These are phyloP conservation scores for Artemia sinica DNA, from an alignment of 2,888 invertebrate species.

Conservation along the genomic window DNA sequence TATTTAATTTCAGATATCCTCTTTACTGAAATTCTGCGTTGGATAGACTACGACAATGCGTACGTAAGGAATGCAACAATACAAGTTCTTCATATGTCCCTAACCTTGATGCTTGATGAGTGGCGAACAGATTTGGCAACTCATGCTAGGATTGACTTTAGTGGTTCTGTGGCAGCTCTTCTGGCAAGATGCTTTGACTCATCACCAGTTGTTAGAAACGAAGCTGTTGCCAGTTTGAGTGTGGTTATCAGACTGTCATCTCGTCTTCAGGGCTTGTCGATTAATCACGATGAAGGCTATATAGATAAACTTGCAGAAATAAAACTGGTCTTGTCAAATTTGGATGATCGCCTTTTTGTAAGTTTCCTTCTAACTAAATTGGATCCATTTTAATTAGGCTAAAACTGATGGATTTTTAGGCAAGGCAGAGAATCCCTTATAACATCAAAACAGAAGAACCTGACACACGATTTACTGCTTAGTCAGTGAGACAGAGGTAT, in stretches of 20 bases:
- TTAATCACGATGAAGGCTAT: background rate
- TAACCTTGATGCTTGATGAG: background rate
- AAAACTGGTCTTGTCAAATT: background rate
- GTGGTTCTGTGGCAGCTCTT: background rate
- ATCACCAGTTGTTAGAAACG: background rate
- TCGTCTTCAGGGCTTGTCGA: slow-evolving; percentile 1
- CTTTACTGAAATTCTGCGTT: background rate
- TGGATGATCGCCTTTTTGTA: background rate
- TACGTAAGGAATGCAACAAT: slow-evolving; percentile 1
- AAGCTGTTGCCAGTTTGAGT: background rate
- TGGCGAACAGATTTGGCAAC: background rate
- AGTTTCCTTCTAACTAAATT: background rate
- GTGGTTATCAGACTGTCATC: slow-evolving; percentile 9
- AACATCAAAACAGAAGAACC: no score
- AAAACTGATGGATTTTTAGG: no score
- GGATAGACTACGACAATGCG: slow-evolving; percentile 12
- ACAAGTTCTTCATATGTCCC: slow-evolving; percentile 5
- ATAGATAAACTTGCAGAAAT: slow-evolving; percentile 1
- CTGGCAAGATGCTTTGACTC: slow-evolving; percentile 11
- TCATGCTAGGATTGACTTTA: background rate
- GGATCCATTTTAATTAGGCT: no score
- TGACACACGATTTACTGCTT: no score
- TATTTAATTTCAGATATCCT: background rate
- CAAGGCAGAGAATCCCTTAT: no score
- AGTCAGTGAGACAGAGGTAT: no score